A percentile compares a stretch with the other conserved stretches of the same genome.
Conservation (phyloP, 2,888 invertebrate genomes). For the Aromia moschata region DNA sequence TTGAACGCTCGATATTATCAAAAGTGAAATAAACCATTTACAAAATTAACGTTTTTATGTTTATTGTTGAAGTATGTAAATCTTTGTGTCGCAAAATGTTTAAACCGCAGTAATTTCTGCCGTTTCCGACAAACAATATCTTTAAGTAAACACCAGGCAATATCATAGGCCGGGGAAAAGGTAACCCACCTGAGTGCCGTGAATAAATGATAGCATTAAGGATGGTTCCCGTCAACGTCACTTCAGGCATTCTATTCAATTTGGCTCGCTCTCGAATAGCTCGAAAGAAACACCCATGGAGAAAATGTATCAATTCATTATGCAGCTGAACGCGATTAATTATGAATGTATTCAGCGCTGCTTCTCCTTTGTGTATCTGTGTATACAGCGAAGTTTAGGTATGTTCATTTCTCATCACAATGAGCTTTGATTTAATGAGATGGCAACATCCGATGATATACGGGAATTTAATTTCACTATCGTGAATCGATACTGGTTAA, state of each 20-base stretch:
- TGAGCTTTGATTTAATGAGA: background rate
- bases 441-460: background rate
- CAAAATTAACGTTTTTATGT: too few species aligned
- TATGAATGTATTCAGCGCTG: conserved; percentile 26
- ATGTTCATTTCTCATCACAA: background rate
- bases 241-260: conserved; percentile 15
- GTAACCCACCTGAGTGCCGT: conserved; percentile 61
- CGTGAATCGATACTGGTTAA: too few species aligned
- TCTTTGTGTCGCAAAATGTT: too few species aligned
- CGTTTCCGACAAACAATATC: too few species aligned
- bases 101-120: too few species aligned
- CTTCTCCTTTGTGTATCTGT: conserved; percentile 22
- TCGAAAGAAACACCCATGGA: conserved; percentile 17
- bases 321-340: conserved; percentile 33
- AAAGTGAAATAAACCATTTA: too few species aligned
- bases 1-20: too few species aligned
- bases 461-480: too few species aligned
- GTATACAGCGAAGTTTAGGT: background rate
- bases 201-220: conserved; percentile 68
- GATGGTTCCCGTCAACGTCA: conserved; percentile 57
- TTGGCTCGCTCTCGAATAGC: conserved; percentile 14
- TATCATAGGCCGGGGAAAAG: conserved; percentile 23
- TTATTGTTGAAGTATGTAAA: too few species aligned
- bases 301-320: conserved; percentile 36
- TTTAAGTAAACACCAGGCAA: background rate